Base-by-base conservation (phyloP, 2,888 invertebrate species). In the Dinocampus coccinellae region DNA sequence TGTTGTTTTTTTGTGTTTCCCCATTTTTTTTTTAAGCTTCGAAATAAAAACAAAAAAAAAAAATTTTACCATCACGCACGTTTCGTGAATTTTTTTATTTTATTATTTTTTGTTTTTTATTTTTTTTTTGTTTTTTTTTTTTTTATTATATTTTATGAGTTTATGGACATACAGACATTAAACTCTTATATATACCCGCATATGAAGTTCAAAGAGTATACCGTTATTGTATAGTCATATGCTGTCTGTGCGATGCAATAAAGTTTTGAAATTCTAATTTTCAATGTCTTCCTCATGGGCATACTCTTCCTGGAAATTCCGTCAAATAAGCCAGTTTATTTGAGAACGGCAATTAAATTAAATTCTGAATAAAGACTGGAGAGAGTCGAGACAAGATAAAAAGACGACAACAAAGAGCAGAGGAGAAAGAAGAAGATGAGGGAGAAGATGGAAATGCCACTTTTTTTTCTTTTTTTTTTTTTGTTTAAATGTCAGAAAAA, bases 201-300 rank as follows among this genome's bases (percentile, higher is more conserved):
- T 47, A 16, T 47, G 47, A 20, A 47, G 47, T 47, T 47, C 16
- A 16, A 16, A 20, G 1, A 47, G 1, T 47, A 7, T 47, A 47
- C 47, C 47, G 47, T 47, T 47, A 47, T 47, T 47, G 47, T 47
- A 47, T 47, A 47, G n/a, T 47, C 16, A 39, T 39, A n/a, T 16
- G 9, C 16, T 47, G n/a, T 16, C 6, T 9, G 16, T 47, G 16
- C 47, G 20, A 47, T 47, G 47, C 47, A 47, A 47, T 47, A 47
- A 47, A 47, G 16, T 47, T 47, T 47, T 47, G 47, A 47, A 47
- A 47, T 47, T 47, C 47, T 47, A 47, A 47, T 47, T 47, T 47
- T 47, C 47, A 16, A n/a, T 9, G 6, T 7, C 16, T 16, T 47
- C 16, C 16, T 47, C 16, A 47, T 47, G 16, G 47, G 47, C 7